A percentile compares a stretch with the other conserved stretches of the same genome.
Conservation (phyloP, 1,140 invertebrate genomes). For the Drosophila melanica region DNA sequence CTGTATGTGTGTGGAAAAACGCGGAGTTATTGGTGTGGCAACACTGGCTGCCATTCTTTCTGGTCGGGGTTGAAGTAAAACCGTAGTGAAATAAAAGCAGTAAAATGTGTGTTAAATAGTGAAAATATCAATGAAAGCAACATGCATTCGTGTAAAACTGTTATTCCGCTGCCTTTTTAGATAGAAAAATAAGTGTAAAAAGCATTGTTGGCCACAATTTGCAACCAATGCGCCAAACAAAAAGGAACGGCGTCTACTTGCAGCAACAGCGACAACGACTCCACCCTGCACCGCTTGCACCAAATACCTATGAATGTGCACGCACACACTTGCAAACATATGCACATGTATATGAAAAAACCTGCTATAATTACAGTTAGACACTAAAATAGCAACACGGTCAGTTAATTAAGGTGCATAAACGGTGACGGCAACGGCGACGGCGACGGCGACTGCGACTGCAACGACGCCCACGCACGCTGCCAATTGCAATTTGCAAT, state of each 20-base stretch:
- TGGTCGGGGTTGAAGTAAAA: conserved; percentile 64
- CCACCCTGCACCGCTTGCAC: conserved; percentile 46
- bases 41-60: conserved; percentile 41
- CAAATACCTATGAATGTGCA: conserved; percentile 48
- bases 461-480: conserved; percentile 43
- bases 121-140: conserved; percentile 50
- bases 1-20: conserved; percentile 11
- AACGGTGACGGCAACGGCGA: conserved; percentile 23
- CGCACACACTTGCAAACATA: conserved; percentile 24
- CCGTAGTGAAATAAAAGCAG: conserved; percentile 43
- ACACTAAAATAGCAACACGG: conserved; percentile 74
- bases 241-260: conserved; percentile 39
- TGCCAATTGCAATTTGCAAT: conserved; percentile 58
- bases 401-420: conserved; percentile 51
- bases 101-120: conserved; percentile 67
- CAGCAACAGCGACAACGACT: conserved; percentile 29
- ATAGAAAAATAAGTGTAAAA: conserved; percentile 10
- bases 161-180: conserved; percentile 22
- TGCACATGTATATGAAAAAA: conserved; percentile 48
- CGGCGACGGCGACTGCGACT: neutral
- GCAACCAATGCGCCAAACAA: neutral
- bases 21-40: conserved; percentile 15
- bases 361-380: conserved; percentile 77
- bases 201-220: neutral
- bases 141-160: conserved; percentile 9